Conservation (phyloP, 2,797 vertebrate species). For the Gastrophryne carolinensis region DNA sequence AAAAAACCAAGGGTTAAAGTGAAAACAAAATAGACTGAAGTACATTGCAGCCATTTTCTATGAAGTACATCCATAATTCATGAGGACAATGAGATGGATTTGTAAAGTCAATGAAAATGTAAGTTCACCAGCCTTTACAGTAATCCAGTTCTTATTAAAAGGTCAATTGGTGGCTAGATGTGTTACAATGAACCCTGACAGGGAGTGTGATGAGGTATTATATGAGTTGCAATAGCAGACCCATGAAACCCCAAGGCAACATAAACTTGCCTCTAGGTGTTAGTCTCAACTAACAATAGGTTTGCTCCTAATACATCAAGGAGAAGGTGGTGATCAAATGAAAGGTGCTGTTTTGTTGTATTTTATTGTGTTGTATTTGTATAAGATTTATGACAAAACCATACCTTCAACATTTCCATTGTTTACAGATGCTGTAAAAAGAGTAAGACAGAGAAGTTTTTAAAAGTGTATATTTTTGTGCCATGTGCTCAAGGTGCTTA, state of each 20-base stretch:
- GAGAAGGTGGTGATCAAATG: no score
- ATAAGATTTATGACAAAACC: no score
- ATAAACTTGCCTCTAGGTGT: no score
- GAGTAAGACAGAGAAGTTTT: no score
- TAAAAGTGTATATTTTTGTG: no score
- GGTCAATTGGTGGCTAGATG: background rate
- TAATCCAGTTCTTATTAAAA: constrained; percentile 17
- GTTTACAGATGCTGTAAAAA: no score
- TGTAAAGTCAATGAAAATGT: background rate
- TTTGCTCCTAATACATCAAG: no score
- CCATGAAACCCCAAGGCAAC: background rate
- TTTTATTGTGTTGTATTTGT: no score
- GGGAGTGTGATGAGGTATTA: background rate
- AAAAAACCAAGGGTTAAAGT: background rate
- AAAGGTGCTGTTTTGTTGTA: no score
- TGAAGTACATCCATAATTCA: constrained; percentile 15
- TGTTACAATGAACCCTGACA: constrained; percentile 21
- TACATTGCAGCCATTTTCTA: background rate
- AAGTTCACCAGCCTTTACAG: background rate
- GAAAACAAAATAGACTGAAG: background rate
- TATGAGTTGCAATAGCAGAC: constrained; percentile 6
- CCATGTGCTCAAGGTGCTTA: no score
- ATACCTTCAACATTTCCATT: no score
- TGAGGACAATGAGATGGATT: background rate
- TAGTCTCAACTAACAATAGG: no score